These are phyloP conservation scores for Acleris literana DNA, from an alignment of 2,888 invertebrate genomes.

Conservation along the genomic window DNA sequence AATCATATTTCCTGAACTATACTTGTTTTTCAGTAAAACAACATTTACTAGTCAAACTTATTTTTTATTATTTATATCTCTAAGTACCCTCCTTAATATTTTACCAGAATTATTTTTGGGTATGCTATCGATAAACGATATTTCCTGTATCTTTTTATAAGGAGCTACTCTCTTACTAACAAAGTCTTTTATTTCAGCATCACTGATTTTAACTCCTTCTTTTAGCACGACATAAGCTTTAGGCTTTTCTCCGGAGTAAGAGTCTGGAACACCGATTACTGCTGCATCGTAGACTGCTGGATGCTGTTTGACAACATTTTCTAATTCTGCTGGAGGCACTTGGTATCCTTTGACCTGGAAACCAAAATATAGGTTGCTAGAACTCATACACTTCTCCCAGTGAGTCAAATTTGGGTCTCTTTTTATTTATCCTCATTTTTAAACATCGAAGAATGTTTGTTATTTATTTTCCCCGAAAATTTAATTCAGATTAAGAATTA, in stretches of 20 bases:
- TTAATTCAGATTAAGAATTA: no score
- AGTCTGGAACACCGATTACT: constrained; percentile 90
- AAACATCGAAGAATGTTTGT: no score
- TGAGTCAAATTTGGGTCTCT: no score
- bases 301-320: constrained; percentile 88
- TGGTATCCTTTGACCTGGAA: constrained; percentile 86
- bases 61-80: constrained; percentile 51
- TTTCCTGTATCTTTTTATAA: constrained; percentile 89
- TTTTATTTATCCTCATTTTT: no score
- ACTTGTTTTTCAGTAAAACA: not conserved
- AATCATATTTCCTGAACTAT: no score
- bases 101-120: constrained; percentile 92
- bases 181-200: constrained; percentile 84
- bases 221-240: constrained; percentile 88
- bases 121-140: constrained; percentile 86
- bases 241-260: constrained; percentile 88
- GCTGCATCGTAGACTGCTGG: constrained; percentile 91
- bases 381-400: not conserved
- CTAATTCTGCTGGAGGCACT: constrained; percentile 95
- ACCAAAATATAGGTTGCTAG: not conserved
- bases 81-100: constrained; percentile 86
- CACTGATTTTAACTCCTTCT: constrained; percentile 63
- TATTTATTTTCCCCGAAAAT: no score
- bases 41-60: not conserved
- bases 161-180: constrained; percentile 87